Conservation (phyloP, 2,113 vertebrate genomes). For the Lutjanus erythropterus region DNA sequence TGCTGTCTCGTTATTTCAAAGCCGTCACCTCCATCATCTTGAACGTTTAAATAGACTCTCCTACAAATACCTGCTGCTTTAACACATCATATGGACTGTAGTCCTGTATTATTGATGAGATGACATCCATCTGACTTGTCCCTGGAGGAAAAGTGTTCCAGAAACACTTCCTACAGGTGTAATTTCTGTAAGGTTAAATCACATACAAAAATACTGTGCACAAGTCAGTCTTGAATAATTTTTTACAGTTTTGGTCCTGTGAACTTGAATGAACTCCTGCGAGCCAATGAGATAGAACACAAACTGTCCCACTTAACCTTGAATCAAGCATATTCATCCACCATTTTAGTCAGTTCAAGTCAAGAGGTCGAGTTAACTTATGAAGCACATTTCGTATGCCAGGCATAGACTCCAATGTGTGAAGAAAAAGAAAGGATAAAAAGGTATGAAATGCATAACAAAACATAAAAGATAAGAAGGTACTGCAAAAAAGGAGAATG, state of each 20-base stretch:
- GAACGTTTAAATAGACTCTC: neutral
- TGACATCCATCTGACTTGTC: neutral
- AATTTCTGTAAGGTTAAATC: neutral
- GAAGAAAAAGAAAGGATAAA: too few relatives aligned
- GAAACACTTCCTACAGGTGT: neutral
- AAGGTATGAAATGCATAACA: too few relatives aligned
- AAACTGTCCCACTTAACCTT: conserved; percentile 22
- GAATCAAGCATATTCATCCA: conserved; percentile 10
- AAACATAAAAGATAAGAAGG: too few relatives aligned
- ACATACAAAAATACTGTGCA: neutral
- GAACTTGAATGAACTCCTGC: neutral
- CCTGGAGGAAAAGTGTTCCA: neutral
- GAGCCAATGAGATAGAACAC: neutral
- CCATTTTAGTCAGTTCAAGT: too few relatives aligned
- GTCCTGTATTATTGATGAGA: too few relatives aligned
- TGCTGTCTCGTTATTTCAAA: neutral
- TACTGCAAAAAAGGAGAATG: too few relatives aligned
- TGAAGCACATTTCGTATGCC: too few relatives aligned
- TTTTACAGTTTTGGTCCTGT: neutral
- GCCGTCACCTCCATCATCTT: neutral
- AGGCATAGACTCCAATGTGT: too few relatives aligned
- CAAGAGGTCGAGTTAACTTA: too few relatives aligned
- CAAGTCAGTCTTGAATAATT: neutral
- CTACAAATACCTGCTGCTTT: neutral
- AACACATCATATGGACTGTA: neutral